phyloP scores from a whole-genome alignment of 2,888 invertebrate species.

The Psylliodes chrysocephalus region DNA sequence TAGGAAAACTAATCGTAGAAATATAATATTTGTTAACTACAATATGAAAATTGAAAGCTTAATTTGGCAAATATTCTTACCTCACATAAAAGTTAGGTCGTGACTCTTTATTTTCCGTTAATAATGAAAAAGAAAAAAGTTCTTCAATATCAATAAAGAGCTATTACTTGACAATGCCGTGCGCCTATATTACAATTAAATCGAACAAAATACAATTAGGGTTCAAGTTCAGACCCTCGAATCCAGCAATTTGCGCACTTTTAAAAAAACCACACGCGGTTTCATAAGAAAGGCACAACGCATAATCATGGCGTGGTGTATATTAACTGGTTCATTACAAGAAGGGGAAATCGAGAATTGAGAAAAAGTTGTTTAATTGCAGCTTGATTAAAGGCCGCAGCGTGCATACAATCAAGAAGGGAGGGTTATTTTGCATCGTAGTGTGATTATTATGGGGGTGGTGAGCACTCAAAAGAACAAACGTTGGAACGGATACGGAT shows the following conservation, averaged over 20 bases:
- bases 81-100: too few relatives aligned
- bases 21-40: too few relatives aligned
- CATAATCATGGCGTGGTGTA: constrained; percentile 40
- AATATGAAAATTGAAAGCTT: too few relatives aligned
- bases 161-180: constrained; percentile 21
- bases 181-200: constrained; percentile 19
- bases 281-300: constrained; percentile 34
- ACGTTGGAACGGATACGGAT: constrained; percentile 49
- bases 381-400: constrained; percentile 64
- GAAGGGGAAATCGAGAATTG: constrained; percentile 47
- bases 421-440: constrained; percentile 47
- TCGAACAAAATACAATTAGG: constrained; percentile 36
- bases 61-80: too few relatives aligned
- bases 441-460: constrained; percentile 50
- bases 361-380: constrained; percentile 62
- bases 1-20: too few relatives aligned
- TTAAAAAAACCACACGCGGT: constrained; percentile 42
- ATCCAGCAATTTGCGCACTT: constrained; percentile 39
- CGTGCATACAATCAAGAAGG: constrained; percentile 52
- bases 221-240: constrained; percentile 13
- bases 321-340: constrained; percentile 60
- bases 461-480: constrained; percentile 52
- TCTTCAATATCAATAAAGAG: not conserved
- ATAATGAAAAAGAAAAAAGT: too few relatives aligned
- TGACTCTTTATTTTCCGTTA: too few relatives aligned